These are phyloP conservation scores for Maccullochella peelii DNA, from an alignment of 2,113 vertebrate genomes.

Conservation along the genomic window DNA sequence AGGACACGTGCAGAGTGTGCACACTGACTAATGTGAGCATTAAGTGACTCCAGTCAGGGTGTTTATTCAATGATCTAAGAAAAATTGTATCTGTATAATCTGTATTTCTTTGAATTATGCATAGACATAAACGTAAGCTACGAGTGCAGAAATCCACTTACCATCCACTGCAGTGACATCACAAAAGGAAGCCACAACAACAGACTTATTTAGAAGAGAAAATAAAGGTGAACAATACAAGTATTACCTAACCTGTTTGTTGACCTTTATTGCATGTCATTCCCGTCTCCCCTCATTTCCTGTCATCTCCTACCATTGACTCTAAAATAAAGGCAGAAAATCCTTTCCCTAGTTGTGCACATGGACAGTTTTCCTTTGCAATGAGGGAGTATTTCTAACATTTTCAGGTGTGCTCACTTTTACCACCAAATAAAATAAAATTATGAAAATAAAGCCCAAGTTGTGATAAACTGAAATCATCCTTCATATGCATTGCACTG, in stretches of 20 bases:
- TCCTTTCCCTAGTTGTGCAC: neutral
- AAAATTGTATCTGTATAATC: neutral
- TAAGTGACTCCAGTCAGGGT: neutral
- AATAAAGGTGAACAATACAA: neutral
- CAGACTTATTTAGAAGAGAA: neutral
- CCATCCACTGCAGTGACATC: neutral
- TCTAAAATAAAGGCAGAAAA: neutral
- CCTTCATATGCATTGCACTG: neutral
- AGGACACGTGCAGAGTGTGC: slow-evolving; percentile 1
- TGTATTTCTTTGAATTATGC: neutral
- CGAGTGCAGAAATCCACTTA: neutral
- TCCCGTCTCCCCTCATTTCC: neutral
- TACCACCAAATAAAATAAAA: neutral
- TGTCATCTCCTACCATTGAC: neutral
- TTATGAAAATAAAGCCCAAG: too few species aligned
- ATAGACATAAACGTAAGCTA: neutral
- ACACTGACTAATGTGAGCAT: slow-evolving; percentile 6
- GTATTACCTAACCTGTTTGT: neutral
- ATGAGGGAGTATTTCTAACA: neutral
- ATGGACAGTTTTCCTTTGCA: neutral
- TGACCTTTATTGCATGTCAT: slow-evolving; percentile 2
- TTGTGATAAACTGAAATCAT: neutral
- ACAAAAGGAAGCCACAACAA: neutral
- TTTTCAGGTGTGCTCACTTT: neutral
- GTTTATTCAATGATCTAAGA: slow-evolving; percentile 2